Evolutionary conservation across 2,888 invertebrate genomes (phyloP).

Genomic region (Cephonodes hylas): DNA sequence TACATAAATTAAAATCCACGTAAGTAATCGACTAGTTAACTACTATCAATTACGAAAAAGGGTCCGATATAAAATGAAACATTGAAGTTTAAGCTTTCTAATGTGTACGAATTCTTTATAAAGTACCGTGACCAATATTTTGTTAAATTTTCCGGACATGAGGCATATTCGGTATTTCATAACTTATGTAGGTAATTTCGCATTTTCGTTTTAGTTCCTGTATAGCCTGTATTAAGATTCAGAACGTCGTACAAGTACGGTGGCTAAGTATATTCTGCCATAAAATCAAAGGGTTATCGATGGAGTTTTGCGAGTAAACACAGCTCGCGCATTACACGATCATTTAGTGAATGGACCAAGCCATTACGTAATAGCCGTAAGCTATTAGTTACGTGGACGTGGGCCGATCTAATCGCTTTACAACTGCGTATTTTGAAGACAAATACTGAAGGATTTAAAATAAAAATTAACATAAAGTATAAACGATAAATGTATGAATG

Average conservation of each 20-base stretch:
- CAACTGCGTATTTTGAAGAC: not conserved
- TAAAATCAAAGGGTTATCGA: constrained; percentile 7
- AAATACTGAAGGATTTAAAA: not conserved
- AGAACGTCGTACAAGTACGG: not conserved
- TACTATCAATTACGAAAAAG: too few species aligned
- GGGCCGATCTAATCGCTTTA: not conserved
- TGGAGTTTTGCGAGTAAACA: constrained; percentile 9
- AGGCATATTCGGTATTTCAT: not conserved
- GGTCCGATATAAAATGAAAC: too few species aligned
- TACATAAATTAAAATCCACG: too few species aligned
- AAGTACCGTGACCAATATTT: too few species aligned
- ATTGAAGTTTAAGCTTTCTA: too few species aligned
- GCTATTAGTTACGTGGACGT: constrained; percentile 9
- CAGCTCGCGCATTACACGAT: constrained; percentile 9
- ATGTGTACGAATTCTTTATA: too few species aligned
- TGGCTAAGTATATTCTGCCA: constrained; percentile 1
- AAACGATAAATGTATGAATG: too few species aligned
- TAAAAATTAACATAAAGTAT: not conserved
- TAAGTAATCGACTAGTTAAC: too few species aligned
- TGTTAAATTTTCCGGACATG: too few species aligned
- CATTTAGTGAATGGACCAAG: constrained; percentile 9
- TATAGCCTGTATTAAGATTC: not conserved
- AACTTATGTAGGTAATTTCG: not conserved
- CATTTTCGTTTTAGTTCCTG: not conserved
- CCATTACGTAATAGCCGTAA: constrained; percentile 9